Evolutionary conservation across 2,797 vertebrate species (phyloP).

Genomic region (Hoplostethus mediterraneus): DNA sequence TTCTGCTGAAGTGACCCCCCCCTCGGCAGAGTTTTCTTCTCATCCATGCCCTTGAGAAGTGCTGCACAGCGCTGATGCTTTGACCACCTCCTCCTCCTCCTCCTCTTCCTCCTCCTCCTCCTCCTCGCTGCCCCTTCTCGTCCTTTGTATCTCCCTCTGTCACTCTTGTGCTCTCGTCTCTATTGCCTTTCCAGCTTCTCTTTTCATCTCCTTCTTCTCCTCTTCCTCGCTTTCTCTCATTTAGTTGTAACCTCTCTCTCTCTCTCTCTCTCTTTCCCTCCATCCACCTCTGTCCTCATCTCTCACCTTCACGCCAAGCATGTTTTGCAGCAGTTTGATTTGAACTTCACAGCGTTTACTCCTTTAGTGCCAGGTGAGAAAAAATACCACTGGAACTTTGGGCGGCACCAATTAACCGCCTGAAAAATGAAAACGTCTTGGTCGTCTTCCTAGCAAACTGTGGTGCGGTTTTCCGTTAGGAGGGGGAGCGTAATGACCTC

Average conservation of each 20-base stretch:
- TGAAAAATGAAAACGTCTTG: no score
- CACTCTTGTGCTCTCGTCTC: slow-evolving; percentile 34
- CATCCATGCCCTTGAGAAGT: slow-evolving; percentile 12
- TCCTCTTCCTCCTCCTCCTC: no score
- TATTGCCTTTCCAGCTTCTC: slow-evolving; percentile 2
- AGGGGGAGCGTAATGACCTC: no score
- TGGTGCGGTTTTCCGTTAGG: no score
- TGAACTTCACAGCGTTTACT: no score
- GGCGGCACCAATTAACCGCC: no score
- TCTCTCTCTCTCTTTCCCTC: not conserved
- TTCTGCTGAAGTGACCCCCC: slow-evolving; percentile 24
- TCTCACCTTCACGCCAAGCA: not conserved
- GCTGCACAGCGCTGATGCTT: slow-evolving; percentile 12
- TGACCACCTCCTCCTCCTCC: slow-evolving; percentile 36
- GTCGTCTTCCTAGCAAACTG: no score
- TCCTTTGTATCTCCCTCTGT: slow-evolving; percentile 50
- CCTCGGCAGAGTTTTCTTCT: slow-evolving; percentile 1
- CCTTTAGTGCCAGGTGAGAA: no score
- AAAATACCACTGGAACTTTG: no score
- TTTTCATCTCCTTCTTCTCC: slow-evolving; percentile 16
- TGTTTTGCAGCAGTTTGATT: no score
- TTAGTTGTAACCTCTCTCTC: not conserved
- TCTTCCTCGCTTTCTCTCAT: not conserved
- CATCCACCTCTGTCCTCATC: no score
- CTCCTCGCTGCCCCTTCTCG: not conserved